Evolutionary conservation across 2,113 vertebrate species (phyloP).

Genomic region (Heterocephalus glaber): DNA sequence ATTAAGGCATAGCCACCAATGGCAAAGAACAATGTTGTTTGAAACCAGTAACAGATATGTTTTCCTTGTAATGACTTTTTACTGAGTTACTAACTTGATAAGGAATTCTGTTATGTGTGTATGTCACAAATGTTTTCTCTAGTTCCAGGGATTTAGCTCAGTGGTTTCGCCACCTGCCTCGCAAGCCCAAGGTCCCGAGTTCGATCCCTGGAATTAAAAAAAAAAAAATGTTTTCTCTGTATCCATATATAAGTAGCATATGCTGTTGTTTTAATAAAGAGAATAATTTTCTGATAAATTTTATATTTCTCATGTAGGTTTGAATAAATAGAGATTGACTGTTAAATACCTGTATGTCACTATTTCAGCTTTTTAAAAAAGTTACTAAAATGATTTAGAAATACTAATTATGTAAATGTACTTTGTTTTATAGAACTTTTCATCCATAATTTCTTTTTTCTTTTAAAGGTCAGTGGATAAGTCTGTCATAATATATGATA

Average conservation of each 20-base stretch:
- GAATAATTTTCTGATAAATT: slow-evolving; percentile 54
- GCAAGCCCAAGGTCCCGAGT: too few species aligned
- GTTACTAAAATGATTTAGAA: slow-evolving; percentile 49
- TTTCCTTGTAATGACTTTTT: slow-evolving; percentile 30
- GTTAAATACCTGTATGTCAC: slow-evolving; percentile 6
- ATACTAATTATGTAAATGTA: slow-evolving; percentile 24
- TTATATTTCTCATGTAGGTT: neutral
- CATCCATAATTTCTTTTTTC: slow-evolving; percentile 60
- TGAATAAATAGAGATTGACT: neutral
- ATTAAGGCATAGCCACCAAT: neutral
- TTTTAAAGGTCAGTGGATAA: slow-evolving; percentile 93
- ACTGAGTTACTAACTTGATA: slow-evolving; percentile 25
- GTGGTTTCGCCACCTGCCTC: too few species aligned
- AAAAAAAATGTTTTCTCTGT: too few species aligned
- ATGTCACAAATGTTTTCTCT: neutral
- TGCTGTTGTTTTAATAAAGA: neutral
- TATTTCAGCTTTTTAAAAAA: neutral
- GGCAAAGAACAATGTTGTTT: neutral
- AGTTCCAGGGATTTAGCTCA: too few species aligned
- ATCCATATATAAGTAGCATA: neutral
- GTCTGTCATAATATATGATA: slow-evolving; percentile 88
- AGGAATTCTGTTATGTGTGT: slow-evolving; percentile 29
- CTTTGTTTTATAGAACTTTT: slow-evolving; percentile 51
- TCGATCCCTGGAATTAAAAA: too few species aligned
- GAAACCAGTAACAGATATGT: slow-evolving; percentile 13